These are phyloP conservation scores for Coreoperca whiteheadi DNA, from an alignment of 2,113 vertebrate species.

Conservation along the genomic window DNA sequence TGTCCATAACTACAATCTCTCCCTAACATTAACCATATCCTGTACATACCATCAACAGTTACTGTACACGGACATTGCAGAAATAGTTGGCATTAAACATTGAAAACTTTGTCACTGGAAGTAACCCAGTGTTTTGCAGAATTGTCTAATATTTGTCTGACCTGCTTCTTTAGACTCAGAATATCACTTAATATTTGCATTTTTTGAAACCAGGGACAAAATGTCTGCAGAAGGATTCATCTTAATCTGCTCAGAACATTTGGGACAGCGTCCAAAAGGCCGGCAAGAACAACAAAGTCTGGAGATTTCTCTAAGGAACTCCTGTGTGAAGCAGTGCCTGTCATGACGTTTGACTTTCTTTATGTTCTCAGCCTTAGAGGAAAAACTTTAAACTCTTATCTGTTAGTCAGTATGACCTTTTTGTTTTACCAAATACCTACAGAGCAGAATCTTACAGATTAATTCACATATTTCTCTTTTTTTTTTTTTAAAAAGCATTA, in stretches of 20 bases:
- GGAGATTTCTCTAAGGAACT: neutral
- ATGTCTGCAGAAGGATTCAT: neutral
- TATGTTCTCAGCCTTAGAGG: neutral
- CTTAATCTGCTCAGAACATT: neutral
- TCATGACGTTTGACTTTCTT: neutral
- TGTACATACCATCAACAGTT: neutral
- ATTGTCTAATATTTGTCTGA: neutral
- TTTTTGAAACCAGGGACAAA: neutral
- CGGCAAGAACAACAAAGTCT: neutral
- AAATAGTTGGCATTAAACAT: neutral
- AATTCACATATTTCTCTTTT: neutral
- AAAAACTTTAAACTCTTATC: conserved; percentile 5
- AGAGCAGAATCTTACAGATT: neutral
- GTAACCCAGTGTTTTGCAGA: neutral
- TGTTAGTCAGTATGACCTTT: conserved; percentile 5
- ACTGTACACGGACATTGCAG: neutral
- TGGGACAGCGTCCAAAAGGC: neutral
- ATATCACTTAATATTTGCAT: neutral
- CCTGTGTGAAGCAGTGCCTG: neutral
- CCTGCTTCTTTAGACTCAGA: neutral
- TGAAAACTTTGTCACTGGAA: neutral
- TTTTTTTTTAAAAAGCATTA: neutral
- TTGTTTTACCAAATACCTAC: neutral
- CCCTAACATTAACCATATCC: neutral
- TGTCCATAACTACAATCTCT: neutral